Evolutionary conservation across 2,113 vertebrate genomes (phyloP), one percentile per base, ranked within the genome.

Genomic region (Nothoprocta perdicaria): DNA sequence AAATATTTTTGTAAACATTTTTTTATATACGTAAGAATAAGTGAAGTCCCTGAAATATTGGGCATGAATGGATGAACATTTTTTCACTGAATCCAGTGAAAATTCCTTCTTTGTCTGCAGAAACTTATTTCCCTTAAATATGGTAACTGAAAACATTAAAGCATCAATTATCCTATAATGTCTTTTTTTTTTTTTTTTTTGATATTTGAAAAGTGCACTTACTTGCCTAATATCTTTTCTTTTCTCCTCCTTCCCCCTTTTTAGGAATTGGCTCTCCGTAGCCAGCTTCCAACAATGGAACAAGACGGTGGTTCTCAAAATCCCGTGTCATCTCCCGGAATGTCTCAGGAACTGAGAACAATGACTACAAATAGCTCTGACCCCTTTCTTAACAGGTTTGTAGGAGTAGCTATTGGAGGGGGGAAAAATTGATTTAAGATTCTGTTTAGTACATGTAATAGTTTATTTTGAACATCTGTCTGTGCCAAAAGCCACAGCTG

Each of bases 331-430:
- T 99, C 99, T 80, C 98, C 99, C 24, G 97, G 98, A 91, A 98
- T 99, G 98, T 98, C 98, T 96, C 99, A 99, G 96, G 99, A 99
- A 72, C 98, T 98, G 94, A 98, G 99, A 94, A 99, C 99, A 95
- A 99, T 99, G 99, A 99, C 99, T 33, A 99, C 98, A 97, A 99
- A 99, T 98, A 99, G 99, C 97, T 99, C 99, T 16, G 99, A 99
- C 97, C 99, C 99, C 53, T 99, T 99, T 98, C 98, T 99, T 90
- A 99, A 99, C 98, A 99, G 99, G 99, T 99, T 92, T 90, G 98
- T 98, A 69, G 80, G 66, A 94, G 75, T 80, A 94, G 52, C 82
- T 95, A 35, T 67, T 85, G 68, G 79, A 81, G 55, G 58, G 74
- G 76, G 31, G 43, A 53, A 62, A 79, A 60, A 21, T 38, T 23